A percentile compares a stretch with the other conserved stretches of the same genome.
phyloP scores from a whole-genome alignment of 2,797 vertebrate genomes.

The Sphenodon punctatus region DNA sequence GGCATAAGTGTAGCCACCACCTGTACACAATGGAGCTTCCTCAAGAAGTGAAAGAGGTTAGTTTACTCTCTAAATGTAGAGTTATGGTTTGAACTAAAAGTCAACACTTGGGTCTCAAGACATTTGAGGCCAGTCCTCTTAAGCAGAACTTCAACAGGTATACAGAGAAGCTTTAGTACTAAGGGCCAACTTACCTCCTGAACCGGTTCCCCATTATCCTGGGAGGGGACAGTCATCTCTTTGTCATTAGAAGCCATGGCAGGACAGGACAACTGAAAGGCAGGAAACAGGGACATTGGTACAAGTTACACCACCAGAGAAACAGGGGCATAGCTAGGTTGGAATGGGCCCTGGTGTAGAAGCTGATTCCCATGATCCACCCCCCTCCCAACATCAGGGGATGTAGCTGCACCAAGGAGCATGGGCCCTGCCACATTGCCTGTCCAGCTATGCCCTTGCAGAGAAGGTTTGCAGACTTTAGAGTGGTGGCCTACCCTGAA shows the following conservation, averaged over 20 bases:
- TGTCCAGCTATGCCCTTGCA: not conserved
- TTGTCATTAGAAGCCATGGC: not conserved
- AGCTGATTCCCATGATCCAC: not conserved
- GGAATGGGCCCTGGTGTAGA: not conserved
- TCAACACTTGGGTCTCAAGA: too few species aligned
- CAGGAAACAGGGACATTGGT: not conserved
- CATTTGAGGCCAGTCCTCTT: too few species aligned
- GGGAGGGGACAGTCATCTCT: fast-evolving
- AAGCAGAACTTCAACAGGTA: not conserved
- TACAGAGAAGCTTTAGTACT: not conserved
- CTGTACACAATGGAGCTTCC: too few species aligned
- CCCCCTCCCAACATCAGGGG: not conserved
- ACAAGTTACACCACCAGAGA: not conserved
- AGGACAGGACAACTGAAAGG: not conserved
- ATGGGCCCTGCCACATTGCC: not conserved
- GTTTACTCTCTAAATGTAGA: too few species aligned
- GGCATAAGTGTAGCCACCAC: too few species aligned
- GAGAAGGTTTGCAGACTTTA: too few species aligned
- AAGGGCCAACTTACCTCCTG: not conserved
- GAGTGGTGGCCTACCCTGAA: too few species aligned
- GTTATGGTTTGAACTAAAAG: too few species aligned
- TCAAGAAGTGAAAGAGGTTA: too few species aligned
- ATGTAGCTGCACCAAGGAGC: not conserved
- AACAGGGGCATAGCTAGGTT: not conserved
- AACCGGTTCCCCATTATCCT: not conserved